Conservation (phyloP, 1,140 invertebrate species). For the Apocrypta bakeri region DNA sequence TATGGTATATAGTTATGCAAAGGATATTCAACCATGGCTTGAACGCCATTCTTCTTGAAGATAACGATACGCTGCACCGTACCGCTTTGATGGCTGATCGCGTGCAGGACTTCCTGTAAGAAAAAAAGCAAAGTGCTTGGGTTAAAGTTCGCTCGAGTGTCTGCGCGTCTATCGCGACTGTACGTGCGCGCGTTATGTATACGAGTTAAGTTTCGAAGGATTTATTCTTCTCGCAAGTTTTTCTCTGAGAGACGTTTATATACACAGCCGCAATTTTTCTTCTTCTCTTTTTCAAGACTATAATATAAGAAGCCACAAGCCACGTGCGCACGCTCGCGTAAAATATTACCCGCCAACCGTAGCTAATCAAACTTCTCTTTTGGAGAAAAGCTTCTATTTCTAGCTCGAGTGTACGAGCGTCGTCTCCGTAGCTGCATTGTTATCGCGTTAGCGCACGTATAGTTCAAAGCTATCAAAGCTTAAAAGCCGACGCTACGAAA, state of each 20-base stretch:
- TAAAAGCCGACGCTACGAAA: background rate
- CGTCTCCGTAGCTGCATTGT: background rate
- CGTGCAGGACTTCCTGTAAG: slow-evolving; percentile 97
- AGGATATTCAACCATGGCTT: slow-evolving; percentile 99
- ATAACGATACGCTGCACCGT: slow-evolving; percentile 98
- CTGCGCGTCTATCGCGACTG: background rate
- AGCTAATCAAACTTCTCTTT: too few species aligned
- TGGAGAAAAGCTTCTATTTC: background rate
- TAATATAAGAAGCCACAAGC: too few species aligned
- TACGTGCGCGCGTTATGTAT: too few species aligned
- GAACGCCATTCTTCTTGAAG: slow-evolving; percentile 98
- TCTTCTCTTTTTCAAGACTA: too few species aligned
- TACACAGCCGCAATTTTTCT: too few species aligned
- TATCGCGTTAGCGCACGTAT: background rate
- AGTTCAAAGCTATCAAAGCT: too few species aligned
- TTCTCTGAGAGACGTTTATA: background rate
- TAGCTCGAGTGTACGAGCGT: too few species aligned
- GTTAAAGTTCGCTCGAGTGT: background rate
- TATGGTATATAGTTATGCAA: slow-evolving; percentile 71
- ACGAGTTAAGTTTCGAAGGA: background rate
- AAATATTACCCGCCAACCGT: too few species aligned
- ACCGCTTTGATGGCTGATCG: slow-evolving; percentile 95
- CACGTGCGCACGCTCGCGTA: too few species aligned
- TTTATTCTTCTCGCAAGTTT: background rate
- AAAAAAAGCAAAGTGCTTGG: slow-evolving; percentile 54